phyloP scores from a whole-genome alignment of 2,797 vertebrate species.

The Eupleurogrammus muticus region DNA sequence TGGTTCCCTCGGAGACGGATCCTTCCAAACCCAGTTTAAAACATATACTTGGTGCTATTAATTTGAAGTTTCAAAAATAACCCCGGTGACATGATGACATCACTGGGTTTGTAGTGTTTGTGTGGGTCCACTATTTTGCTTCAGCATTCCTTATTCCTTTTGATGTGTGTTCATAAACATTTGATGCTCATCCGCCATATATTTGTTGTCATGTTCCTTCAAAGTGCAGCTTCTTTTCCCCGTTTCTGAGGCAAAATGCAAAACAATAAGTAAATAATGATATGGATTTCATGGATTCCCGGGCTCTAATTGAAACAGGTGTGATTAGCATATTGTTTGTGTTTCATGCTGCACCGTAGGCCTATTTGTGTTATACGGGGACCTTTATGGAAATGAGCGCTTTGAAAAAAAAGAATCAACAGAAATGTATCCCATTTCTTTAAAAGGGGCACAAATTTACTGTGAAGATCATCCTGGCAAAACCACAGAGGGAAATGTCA shows the following conservation, averaged over 20 bases:
- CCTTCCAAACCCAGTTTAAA: too few relatives aligned
- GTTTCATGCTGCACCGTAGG: constrained; percentile 54
- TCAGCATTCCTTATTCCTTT: constrained; percentile 2
- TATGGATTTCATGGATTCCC: constrained; percentile 59
- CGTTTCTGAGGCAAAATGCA: constrained; percentile 38
- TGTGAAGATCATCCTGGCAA: constrained; percentile 76
- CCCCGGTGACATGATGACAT: neutral
- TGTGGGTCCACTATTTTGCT: neutral
- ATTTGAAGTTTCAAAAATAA: neutral
- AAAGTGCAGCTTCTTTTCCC: constrained; percentile 29
- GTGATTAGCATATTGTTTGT: constrained; percentile 76
- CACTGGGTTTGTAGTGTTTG: neutral
- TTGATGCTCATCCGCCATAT: constrained; percentile 18
- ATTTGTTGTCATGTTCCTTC: constrained; percentile 39
- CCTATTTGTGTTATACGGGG: constrained; percentile 51
- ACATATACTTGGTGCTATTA: neutral
- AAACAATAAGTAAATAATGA: constrained; percentile 59
- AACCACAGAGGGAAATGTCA: constrained; percentile 77
- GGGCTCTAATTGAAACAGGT: constrained; percentile 70
- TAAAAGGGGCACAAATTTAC: constrained; percentile 70
- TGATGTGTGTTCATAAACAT: constrained; percentile 10
- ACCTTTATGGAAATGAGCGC: constrained; percentile 71
- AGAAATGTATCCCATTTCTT: constrained; percentile 70
- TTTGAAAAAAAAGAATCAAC: constrained; percentile 55
- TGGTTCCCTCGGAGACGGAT: too few relatives aligned